phyloP scores from a whole-genome alignment of 2,113 vertebrate genomes.

The Perca fluviatilis region DNA sequence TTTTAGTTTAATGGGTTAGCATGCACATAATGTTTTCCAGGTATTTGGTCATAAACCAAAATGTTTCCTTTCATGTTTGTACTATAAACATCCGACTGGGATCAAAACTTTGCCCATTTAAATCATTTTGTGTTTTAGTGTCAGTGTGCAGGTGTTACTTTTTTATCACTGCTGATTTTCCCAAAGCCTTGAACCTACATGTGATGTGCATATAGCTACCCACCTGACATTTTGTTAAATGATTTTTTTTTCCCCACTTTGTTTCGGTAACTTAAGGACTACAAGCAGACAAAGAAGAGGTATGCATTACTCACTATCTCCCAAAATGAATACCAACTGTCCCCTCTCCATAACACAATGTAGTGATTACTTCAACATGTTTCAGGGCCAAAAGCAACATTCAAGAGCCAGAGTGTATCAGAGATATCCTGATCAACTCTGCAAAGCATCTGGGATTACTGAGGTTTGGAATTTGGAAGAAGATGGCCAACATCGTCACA shows the following conservation, averaged over 20 bases:
- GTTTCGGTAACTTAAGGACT: conserved; percentile 63
- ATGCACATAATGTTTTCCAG: no score
- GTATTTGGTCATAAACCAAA: no score
- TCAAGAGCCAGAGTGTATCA: conserved; percentile 62
- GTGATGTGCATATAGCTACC: background rate
- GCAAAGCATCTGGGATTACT: conserved; percentile 71
- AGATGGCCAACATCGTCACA: conserved; percentile 55
- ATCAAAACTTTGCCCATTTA: background rate
- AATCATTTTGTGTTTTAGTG: background rate
- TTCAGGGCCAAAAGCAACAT: conserved; percentile 65
- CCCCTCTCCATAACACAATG: background rate
- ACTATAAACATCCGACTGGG: background rate
- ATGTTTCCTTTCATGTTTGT: conserved; percentile 2
- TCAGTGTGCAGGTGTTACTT: background rate
- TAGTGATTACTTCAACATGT: conserved; percentile 5
- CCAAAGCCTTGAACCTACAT: background rate
- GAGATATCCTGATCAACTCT: conserved; percentile 75
- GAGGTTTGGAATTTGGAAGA: conserved; percentile 72
- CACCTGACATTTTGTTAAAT: background rate
- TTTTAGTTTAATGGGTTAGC: no score
- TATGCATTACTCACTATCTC: conserved; percentile 16
- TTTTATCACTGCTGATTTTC: background rate
- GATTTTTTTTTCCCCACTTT: background rate
- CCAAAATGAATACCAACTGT: background rate
- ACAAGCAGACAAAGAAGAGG: conserved; percentile 75